These are phyloP conservation scores for Brachypalpus laphriformis DNA, from an alignment of 2,888 invertebrate species.

Conservation along the genomic window DNA sequence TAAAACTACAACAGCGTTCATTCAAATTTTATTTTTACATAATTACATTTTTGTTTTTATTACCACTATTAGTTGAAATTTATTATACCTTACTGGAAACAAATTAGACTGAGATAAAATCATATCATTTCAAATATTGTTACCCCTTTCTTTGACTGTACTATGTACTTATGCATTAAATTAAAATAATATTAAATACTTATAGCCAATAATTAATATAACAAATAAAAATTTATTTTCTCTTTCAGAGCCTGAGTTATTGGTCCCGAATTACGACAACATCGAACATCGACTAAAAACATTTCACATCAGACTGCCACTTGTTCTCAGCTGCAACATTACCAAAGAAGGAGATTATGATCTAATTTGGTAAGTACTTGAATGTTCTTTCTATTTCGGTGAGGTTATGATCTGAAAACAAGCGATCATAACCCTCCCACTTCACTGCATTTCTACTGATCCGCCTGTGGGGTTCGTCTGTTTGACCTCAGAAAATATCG, in stretches of 20 bases:
- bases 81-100: neutral
- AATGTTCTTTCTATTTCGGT: neutral
- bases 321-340: slow-evolving; percentile 82
- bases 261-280: slow-evolving; percentile 82
- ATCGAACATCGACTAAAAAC: slow-evolving; percentile 79
- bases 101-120: slow-evolving; percentile 6
- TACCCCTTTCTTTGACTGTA: neutral
- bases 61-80: neutral
- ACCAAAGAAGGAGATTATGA: slow-evolving; percentile 77
- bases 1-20: neutral
- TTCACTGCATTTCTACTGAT: too few relatives aligned
- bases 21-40: slow-evolving; percentile 8
- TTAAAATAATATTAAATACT: neutral
- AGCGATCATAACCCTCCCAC: too few relatives aligned
- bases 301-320: slow-evolving; percentile 80
- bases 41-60: neutral
- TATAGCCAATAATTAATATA: neutral
- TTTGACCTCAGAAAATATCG: too few relatives aligned
- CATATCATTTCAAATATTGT: slow-evolving; percentile 3
- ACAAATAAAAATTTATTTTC: slow-evolving; percentile 2
- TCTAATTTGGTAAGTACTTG: slow-evolving; percentile 79
- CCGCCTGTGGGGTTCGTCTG: too few relatives aligned
- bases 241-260: slow-evolving; percentile 79
- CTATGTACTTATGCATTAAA: neutral
- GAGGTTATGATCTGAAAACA: too few relatives aligned